A percentile compares a stretch with the other conserved stretches of the same genome.
Evolutionary conservation across 2,113 vertebrate genomes (phyloP).

Genomic region (Baryphthengus martii): DNA sequence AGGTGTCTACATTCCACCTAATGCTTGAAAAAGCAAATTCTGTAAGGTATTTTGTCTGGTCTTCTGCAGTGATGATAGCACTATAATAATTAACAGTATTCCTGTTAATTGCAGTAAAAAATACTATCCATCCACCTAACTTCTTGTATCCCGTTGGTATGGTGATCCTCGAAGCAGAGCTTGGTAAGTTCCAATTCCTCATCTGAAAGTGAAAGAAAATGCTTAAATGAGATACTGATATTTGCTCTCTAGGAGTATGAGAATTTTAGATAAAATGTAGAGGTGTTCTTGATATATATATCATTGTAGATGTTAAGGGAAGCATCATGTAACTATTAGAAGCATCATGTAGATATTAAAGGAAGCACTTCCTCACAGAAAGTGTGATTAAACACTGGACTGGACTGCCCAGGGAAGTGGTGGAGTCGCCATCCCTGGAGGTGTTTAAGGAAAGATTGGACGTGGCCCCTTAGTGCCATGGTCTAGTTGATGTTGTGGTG

Average conservation of each 20-base stretch:
- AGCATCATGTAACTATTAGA: no score
- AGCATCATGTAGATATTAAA: no score
- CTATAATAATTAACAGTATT: neutral
- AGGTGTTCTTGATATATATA: neutral
- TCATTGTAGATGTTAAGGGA: neutral
- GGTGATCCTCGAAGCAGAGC: conserved; percentile 62
- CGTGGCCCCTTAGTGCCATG: no score
- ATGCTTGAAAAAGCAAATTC: neutral
- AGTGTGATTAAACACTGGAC: no score
- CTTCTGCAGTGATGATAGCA: neutral
- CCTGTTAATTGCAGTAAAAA: conserved; percentile 62
- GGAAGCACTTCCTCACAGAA: no score
- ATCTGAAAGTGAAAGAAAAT: neutral
- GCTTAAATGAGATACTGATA: neutral
- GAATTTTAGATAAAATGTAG: neutral
- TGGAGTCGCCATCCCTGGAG: no score
- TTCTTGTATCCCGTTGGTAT: conserved; percentile 61
- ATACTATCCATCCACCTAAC: conserved; percentile 60
- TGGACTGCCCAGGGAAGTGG: no score
- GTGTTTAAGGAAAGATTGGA: no score
- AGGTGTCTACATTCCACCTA: neutral
- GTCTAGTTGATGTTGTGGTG: no score
- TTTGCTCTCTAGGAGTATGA: neutral
- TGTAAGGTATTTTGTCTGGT: neutral
- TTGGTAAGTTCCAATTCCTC: conserved; percentile 65